phyloP scores from a whole-genome alignment of 2,797 vertebrate genomes.

The Acrossocheilus wenchowensis region DNA sequence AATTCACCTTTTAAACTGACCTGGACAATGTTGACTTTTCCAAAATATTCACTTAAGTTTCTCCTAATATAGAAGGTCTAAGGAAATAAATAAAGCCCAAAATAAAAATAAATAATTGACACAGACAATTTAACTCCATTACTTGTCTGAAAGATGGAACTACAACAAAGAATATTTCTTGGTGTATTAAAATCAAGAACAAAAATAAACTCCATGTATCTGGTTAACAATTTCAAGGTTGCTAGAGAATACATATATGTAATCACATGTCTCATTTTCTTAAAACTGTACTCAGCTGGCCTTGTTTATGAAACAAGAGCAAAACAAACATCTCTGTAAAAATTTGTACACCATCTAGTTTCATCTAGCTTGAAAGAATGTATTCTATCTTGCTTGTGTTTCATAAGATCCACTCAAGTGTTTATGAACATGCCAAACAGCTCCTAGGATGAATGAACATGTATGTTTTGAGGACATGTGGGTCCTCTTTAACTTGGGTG shows the following conservation, averaged over 20 bases:
- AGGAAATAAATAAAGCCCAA: background rate
- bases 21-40: background rate
- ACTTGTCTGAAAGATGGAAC: background rate
- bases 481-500: constrained; percentile 30
- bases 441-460: background rate
- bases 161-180: background rate
- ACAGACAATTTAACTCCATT: background rate
- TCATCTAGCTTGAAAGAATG: background rate
- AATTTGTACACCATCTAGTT: background rate
- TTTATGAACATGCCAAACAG: constrained; percentile 21
- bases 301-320: background rate
- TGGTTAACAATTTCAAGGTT: background rate
- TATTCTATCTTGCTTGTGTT: background rate
- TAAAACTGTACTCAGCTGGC: background rate
- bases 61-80: background rate
- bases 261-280: background rate
- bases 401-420: background rate
- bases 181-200: background rate
- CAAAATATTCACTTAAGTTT: background rate
- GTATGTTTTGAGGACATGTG: constrained; percentile 18
- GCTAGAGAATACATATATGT: background rate
- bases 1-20: background rate
- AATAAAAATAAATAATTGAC: background rate
- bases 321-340: background rate
- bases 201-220: background rate